phyloP scores from a whole-genome alignment of 2,113 vertebrate species.

The Xiphophorus hellerii region DNA sequence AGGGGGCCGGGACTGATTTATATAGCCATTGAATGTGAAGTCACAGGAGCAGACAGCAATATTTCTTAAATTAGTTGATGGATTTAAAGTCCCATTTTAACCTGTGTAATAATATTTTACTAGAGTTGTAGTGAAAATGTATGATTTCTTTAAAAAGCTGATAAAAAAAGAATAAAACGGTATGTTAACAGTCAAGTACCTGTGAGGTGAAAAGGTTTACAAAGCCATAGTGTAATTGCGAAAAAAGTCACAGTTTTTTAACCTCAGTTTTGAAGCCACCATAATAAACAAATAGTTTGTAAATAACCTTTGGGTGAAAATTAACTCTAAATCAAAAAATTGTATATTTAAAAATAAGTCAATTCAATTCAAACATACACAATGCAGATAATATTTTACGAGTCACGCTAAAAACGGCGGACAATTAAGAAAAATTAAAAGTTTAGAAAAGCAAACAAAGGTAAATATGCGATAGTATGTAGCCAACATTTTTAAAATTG shows the following conservation, averaged over 20 bases:
- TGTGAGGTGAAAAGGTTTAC: not conserved
- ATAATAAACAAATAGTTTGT: not conserved
- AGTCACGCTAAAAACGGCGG: too few relatives aligned
- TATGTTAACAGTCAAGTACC: not conserved
- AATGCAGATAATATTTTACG: too few relatives aligned
- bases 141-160: conserved; percentile 17
- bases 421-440: too few relatives aligned
- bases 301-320: not conserved
- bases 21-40: conserved; percentile 79
- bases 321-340: not conserved
- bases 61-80: conserved; percentile 73
- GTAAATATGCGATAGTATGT: too few relatives aligned
- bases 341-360: too few relatives aligned
- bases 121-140: conserved; percentile 17
- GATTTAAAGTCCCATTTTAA: conserved; percentile 29
- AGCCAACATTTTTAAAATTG: too few relatives aligned
- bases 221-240: not conserved
- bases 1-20: conserved; percentile 80
- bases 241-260: not conserved
- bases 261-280: not conserved
- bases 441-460: too few relatives aligned
- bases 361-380: too few relatives aligned
- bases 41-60: conserved; percentile 71
- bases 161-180: not conserved
- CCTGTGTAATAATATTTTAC: conserved; percentile 9